Base-by-base conservation (phyloP, 2,113 vertebrate genomes). In the Lynx canadensis region DNA sequence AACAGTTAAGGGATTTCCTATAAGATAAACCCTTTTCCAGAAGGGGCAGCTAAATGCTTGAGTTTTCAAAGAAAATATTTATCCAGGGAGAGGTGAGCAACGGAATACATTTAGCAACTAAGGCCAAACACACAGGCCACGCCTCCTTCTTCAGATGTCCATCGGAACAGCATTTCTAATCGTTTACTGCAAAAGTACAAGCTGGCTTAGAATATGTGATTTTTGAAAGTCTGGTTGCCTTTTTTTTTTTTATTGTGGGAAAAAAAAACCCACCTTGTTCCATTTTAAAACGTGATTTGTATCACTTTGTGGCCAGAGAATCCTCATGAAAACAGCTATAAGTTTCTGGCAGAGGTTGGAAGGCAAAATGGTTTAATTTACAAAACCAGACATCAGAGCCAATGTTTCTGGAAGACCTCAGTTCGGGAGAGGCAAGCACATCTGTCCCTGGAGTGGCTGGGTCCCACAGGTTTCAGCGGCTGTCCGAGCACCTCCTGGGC, bases 41-140 rank as follows among this genome's bases (percentile, higher is more conserved):
- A 97, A 93, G 92, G 45, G 33, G 21, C 89, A 97, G 55, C 79
- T 97, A 96, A 97, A 96, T 79, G 79, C 89, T 95, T 94, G 89
- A 82, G 86, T 96, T 97, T 97, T 96, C 89, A 91, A 95, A 94
- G 93, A 91, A 97, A 97, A 98, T 97, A 94, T 96, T 97, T 97
- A 94, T 93, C 71, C 36, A 91, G 29, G 95, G 65, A 97, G 92
- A 92, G 41, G 93, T 91, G 66, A 96, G 89, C 71, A 80, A 82
- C 41, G 52, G 86, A 91, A 96, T 80, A 95, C 65, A 69, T 89
- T 91, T 96, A 91, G 82, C 65, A 92, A 94, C 27, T n/a, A 66
- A 89, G 87, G 48, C 45, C 95, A 74, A 83, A 90, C 36, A 92
- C 45, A 91, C 8, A 69, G 25, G 19, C 25, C 21, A 57, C 0